Evolutionary conservation across 2,888 invertebrate genomes (phyloP), one percentile per base, ranked within the genome.

Genomic region (Latrodectus hesperus): DNA sequence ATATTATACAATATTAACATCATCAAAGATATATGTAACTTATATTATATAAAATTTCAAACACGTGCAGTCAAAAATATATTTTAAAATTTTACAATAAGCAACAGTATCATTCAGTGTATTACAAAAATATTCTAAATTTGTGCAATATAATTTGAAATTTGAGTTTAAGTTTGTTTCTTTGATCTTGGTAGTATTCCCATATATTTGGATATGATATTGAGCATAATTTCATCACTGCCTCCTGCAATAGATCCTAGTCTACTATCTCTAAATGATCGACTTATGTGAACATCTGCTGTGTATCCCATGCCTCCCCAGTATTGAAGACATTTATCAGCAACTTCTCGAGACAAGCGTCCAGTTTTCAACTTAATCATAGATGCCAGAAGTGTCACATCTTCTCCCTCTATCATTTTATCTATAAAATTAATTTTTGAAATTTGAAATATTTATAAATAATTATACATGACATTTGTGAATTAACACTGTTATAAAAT

Each of bases 261-360:
- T 4, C 94, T 91, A 73, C 93, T 90, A 91, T 94, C 94, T 68
- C 94, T 91, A 86, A 90, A 92, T n/a, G 89, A 88, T 55, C 91
- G 89, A 22, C 91, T 91, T 74, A 94, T 92, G 2, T 91, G 89
- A 8, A 92, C 92, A 73, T 94, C 94, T 75, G 92, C 92, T 5
- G 93, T 93, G 91, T 92, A 94, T 11, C 94, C 94, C 93, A 94
- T 93, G 22, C 94, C 94, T 82, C 94, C 94, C 93, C 93, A 94
- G 90, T 91, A 94, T 91, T 94, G 93, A n/a, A 94, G 91, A 90
- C 94, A 94, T n/a, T 92, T 90, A 90, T 94, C 94, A 2, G 93
- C 91, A 2, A 93, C 91, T 90, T 93, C 92, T 73, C 94, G 90
- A 1, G 91, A 90, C 77, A 94, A 90, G 51, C 89, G 78, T 2